phyloP scores from a whole-genome alignment of 2,797 vertebrate species.

The Ceyx erithaca region DNA sequence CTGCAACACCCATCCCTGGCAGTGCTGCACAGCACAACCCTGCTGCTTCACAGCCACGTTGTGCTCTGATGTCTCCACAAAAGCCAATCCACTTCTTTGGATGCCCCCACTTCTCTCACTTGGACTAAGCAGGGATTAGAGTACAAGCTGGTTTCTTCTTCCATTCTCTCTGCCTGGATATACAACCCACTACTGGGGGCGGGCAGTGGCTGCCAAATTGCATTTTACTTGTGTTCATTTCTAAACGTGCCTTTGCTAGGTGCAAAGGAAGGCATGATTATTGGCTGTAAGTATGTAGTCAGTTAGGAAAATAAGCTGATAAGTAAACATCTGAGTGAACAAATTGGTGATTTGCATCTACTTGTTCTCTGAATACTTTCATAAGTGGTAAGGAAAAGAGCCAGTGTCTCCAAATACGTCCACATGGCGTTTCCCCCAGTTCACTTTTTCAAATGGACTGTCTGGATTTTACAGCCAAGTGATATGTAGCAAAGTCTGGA shows the following conservation, averaged over 20 bases:
- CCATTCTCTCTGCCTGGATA: neutral
- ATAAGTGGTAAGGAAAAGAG: conserved; percentile 38
- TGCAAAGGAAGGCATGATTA: conserved; percentile 37
- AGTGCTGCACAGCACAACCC: rapidly evolving
- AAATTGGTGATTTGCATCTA: conserved; percentile 65
- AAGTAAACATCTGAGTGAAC: conserved; percentile 63
- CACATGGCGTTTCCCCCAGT: conserved; percentile 30
- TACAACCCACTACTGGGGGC: neutral
- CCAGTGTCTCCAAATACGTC: conserved; percentile 34
- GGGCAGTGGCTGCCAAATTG: conserved; percentile 46
- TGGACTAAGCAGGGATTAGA: neutral
- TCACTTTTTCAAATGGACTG: neutral
- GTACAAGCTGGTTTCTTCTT: neutral
- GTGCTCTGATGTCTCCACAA: rapidly evolving
- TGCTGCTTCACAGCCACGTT: rapidly evolving
- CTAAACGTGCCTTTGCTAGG: conserved; percentile 45
- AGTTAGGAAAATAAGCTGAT: conserved; percentile 56
- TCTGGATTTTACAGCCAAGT: conserved; percentile 24
- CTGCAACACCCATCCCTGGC: rapidly evolving
- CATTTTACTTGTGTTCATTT: conserved; percentile 51
- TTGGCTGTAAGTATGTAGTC: conserved; percentile 47
- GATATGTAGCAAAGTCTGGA: neutral
- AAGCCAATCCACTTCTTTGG: neutral
- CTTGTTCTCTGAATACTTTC: conserved; percentile 18
- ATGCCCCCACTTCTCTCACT: neutral